A percentile compares a stretch with the other conserved stretches of the same genome.
phyloP scores from a whole-genome alignment of 2,888 invertebrate species.

The Neoscelio sp. region DNA sequence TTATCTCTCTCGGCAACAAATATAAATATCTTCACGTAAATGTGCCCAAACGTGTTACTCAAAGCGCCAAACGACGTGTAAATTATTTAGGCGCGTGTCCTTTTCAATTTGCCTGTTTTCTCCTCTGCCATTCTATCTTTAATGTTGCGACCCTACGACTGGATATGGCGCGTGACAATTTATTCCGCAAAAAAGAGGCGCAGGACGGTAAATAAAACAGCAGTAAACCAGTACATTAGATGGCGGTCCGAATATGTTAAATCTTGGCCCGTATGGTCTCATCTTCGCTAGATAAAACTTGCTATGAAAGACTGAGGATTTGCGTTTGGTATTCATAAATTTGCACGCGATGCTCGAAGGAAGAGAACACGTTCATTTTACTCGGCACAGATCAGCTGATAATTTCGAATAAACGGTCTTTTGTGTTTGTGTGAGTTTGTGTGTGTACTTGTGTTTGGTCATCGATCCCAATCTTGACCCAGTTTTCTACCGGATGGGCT shows the following conservation, averaged over 20 bases:
- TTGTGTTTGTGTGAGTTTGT: neutral
- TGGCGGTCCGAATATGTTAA: constrained; percentile 70
- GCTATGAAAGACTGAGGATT: constrained; percentile 62
- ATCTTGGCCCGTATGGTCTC: constrained; percentile 58
- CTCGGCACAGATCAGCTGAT: constrained; percentile 60
- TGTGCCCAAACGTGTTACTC: constrained; percentile 20
- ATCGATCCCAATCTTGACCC: constrained; percentile 65
- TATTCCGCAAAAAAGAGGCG: constrained; percentile 71
- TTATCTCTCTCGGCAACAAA: constrained; percentile 7
- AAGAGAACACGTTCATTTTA: constrained; percentile 65
- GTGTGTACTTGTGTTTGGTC: constrained; percentile 39
- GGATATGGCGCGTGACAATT: constrained; percentile 68
- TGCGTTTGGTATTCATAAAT: constrained; percentile 71
- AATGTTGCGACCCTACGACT: constrained; percentile 23
- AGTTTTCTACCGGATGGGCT: constrained; percentile 48
- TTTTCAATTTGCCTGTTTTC: constrained; percentile 36
- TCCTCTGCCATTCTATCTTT: constrained; percentile 16
- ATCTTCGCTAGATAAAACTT: constrained; percentile 49
- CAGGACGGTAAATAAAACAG: constrained; percentile 72
- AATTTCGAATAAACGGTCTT: constrained; percentile 42
- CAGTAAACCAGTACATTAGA: constrained; percentile 72
- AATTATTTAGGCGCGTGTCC: constrained; percentile 34
- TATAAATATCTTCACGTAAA: constrained; percentile 26
- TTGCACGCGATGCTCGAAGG: constrained; percentile 46
- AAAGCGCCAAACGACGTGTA: constrained; percentile 28